A percentile compares a stretch with the other conserved stretches of the same genome.
These are phyloP conservation scores for Drosophila neonasuta DNA, from an alignment of 2,888 invertebrate species.

Conservation along the genomic window DNA sequence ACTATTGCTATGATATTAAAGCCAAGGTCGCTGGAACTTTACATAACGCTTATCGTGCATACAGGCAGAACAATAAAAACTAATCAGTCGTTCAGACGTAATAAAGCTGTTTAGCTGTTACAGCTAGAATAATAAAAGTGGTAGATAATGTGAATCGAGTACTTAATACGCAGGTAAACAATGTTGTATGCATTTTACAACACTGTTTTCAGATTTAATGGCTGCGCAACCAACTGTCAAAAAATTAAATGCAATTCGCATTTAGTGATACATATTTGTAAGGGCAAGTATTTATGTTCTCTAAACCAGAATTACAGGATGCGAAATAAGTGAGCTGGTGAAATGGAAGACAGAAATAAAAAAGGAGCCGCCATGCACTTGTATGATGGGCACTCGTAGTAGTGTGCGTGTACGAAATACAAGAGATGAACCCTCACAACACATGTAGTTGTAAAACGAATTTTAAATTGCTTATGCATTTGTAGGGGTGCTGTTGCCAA, in stretches of 20 bases:
- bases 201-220: conserved; percentile 41
- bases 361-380: conserved; percentile 50
- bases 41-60: conserved; percentile 40
- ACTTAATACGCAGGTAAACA: conserved; percentile 44
- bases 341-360: conserved; percentile 26
- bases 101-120: conserved; percentile 25
- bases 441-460: conserved; percentile 1
- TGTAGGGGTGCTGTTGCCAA: conserved; percentile 14
- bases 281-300: conserved; percentile 5
- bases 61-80: conserved; percentile 5
- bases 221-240: conserved; percentile 42
- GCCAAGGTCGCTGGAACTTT: conserved; percentile 45
- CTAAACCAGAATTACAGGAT: conserved; percentile 33
- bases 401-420: conserved; percentile 10
- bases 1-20: conserved; percentile 38
- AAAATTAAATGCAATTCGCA: conserved; percentile 1
- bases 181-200: conserved; percentile 34
- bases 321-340: conserved; percentile 18
- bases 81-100: conserved; percentile 19
- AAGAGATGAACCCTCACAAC: conserved; percentile 8
- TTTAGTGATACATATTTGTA: not conserved
- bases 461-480: not conserved
- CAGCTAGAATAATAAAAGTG: conserved; percentile 21
- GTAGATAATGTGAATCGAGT: conserved; percentile 22
- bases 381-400: not conserved